Conservation (phyloP, 2,113 vertebrate species). For the Cyphomyrus plagiostoma region DNA sequence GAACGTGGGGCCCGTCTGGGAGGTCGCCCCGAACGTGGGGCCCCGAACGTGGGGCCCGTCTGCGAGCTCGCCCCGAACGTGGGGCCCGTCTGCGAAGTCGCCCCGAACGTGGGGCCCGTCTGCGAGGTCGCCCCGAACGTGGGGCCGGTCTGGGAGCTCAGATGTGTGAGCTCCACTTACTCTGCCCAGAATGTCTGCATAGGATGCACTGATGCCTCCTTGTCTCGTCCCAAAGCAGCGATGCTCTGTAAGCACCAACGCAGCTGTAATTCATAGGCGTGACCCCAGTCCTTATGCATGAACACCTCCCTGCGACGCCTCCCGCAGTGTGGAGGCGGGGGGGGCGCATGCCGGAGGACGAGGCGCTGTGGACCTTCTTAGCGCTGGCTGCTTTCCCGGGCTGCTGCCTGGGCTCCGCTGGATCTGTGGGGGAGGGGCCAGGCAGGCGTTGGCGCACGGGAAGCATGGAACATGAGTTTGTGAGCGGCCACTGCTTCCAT, state of each 20-base stretch:
- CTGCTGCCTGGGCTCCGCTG: neutral
- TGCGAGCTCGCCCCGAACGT: neutral
- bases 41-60: no score
- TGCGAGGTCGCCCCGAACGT: neutral
- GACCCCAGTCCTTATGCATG: slow-evolving; percentile 44
- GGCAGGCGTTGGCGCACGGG: slow-evolving; percentile 23
- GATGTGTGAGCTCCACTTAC: neutral
- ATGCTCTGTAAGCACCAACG: neutral
- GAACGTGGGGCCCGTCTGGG: no score
- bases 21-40: no score
- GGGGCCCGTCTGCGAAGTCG: neutral
- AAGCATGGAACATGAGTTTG: slow-evolving; percentile 16
- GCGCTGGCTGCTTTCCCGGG: slow-evolving; percentile 30
- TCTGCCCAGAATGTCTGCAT: neutral
- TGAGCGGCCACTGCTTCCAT: neutral
- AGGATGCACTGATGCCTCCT: neutral
- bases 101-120: no score
- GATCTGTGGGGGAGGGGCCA: neutral
- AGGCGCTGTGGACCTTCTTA: slow-evolving; percentile 12
- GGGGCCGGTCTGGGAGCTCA: no score
- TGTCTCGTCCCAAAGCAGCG: neutral
- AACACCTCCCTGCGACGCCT: slow-evolving; percentile 18
- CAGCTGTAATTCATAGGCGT: slow-evolving; percentile 55
- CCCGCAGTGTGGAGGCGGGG: slow-evolving; percentile 21
- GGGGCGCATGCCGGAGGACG: slow-evolving; percentile 16